Evolutionary conservation across 2,113 vertebrate species (phyloP).

Genomic region (Rhinolophus sinicus): DNA sequence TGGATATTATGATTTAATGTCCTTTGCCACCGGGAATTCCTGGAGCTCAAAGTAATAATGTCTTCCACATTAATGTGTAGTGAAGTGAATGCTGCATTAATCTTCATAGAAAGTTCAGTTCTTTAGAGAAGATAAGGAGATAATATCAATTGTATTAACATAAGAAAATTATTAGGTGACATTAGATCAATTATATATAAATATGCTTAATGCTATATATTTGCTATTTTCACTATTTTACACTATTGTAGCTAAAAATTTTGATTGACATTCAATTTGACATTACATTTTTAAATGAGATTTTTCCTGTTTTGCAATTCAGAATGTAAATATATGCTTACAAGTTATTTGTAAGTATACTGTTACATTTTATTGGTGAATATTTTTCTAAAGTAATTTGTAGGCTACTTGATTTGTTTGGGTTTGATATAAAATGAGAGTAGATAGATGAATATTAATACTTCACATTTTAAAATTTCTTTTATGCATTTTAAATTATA

Average conservation of each 20-base stretch:
- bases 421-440: background rate
- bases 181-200: conserved; percentile 35
- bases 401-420: background rate
- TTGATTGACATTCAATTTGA: background rate
- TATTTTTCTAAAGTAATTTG: background rate
- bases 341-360: background rate
- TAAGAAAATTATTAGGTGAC: conserved; percentile 61
- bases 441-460: background rate
- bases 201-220: conserved; percentile 50
- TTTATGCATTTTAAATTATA: background rate
- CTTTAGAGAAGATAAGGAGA: conserved; percentile 48
- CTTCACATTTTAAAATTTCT: background rate
- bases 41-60: conserved; percentile 76
- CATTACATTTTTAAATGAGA: background rate
- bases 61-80: conserved; percentile 77
- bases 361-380: background rate
- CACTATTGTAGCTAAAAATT: background rate
- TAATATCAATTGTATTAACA: conserved; percentile 64
- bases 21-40: conserved; percentile 70
- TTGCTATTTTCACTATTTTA: conserved; percentile 54
- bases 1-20: conserved; percentile 75
- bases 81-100: conserved; percentile 78
- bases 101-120: conserved; percentile 80
- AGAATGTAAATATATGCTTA: background rate
- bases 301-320: background rate